These are phyloP conservation scores for Lipophrys pholis DNA, from an alignment of 2,113 vertebrate genomes.

Conservation along the genomic window DNA sequence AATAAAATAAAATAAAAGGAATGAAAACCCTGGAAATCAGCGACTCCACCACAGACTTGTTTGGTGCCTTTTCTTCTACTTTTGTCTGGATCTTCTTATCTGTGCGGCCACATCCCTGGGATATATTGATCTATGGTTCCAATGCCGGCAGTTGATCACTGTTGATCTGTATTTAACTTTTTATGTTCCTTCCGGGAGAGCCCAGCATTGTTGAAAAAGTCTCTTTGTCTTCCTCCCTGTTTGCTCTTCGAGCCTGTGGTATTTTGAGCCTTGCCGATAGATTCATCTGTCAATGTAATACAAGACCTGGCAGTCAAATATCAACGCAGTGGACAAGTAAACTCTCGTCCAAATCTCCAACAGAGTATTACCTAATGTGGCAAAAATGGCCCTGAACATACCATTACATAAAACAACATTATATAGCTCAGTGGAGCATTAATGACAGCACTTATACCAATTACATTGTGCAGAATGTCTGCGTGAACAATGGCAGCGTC, in stretches of 20 bases:
- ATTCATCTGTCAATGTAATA: conserved; percentile 32
- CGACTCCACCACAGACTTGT: background rate
- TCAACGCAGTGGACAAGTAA: background rate
- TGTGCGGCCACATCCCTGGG: background rate
- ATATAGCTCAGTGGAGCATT: conserved; percentile 38
- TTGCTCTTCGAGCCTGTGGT: conserved; percentile 10
- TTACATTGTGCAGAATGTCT: conserved; percentile 38
- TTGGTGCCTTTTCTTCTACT: background rate
- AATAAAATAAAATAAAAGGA: background rate
- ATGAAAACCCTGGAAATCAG: background rate
- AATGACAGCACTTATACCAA: conserved; percentile 64
- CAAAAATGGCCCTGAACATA: conserved; percentile 12
- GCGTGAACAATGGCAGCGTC: conserved; percentile 46
- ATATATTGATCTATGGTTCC: conserved; percentile 16
- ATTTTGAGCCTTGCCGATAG: conserved; percentile 23
- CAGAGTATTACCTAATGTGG: conserved; percentile 11
- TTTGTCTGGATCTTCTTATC: background rate
- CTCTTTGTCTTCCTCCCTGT: conserved; percentile 7
- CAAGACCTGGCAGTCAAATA: conserved; percentile 15
- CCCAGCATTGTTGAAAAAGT: conserved; percentile 21
- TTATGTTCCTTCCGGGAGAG: conserved; percentile 4
- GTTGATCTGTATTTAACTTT: conserved; percentile 17
- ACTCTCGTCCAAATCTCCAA: background rate
- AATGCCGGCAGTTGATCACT: conserved; percentile 23
- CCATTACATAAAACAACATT: conserved; percentile 27